Percentiles rank a stretch among this genome's conserved stretches.
phyloP scores from a whole-genome alignment of 2,888 invertebrate species.

The Sesia bembeciformis region DNA sequence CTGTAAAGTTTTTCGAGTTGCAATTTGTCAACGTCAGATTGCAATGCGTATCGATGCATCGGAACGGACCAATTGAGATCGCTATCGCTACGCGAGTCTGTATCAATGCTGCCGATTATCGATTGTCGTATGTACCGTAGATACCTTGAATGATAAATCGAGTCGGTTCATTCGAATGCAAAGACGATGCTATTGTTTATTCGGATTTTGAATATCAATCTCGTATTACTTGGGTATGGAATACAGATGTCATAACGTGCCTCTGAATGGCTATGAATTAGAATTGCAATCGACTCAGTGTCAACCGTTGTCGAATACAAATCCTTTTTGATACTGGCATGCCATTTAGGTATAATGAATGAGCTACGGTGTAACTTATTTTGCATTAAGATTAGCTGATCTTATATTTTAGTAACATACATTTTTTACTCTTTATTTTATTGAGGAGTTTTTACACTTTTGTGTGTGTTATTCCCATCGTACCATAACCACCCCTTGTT shows the following conservation, averaged over 20 bases:
- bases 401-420: too few relatives aligned
- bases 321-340: not conserved
- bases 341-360: not conserved
- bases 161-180: slow-evolving; percentile 42
- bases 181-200: slow-evolving; percentile 42
- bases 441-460: too few relatives aligned
- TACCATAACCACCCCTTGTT: too few relatives aligned
- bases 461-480: too few relatives aligned
- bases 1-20: slow-evolving; percentile 47
- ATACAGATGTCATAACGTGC: slow-evolving; percentile 30
- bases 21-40: slow-evolving; percentile 64
- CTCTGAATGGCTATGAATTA: slow-evolving; percentile 7
- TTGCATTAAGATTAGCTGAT: too few relatives aligned
- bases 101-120: slow-evolving; percentile 50
- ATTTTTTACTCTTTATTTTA: too few relatives aligned
- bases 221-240: slow-evolving; percentile 18
- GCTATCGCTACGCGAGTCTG: slow-evolving; percentile 42
- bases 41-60: slow-evolving; percentile 53
- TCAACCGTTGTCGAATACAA: not conserved
- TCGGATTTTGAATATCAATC: slow-evolving; percentile 48
- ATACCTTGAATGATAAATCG: slow-evolving; percentile 42
- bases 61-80: slow-evolving; percentile 54
- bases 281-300: slow-evolving; percentile 13
- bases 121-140: slow-evolving; percentile 35
- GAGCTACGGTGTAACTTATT: not conserved